Base-by-base conservation (phyloP, 2,797 vertebrate species). In the Emydoidea blandingii region DNA sequence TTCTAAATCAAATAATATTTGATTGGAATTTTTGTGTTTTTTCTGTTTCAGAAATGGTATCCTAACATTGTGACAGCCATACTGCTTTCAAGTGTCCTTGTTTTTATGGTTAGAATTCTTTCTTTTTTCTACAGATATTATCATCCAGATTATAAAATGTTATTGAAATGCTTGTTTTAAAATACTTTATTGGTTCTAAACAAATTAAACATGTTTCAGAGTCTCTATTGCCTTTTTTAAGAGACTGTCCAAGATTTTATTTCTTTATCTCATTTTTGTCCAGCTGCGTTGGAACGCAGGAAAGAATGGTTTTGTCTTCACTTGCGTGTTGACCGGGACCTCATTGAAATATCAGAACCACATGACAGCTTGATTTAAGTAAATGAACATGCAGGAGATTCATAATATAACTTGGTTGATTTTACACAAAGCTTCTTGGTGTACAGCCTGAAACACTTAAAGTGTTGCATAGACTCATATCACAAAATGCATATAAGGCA, bases 241-340 rank as follows among this genome's bases (percentile, higher is more conserved):
- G 23, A 74, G 41, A 44, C 41, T 47, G 72, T 76, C 16, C 14
- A 23, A 3, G 16, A 8, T 29, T 8, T 59, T 4, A 3, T 0
- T 11, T 65, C 57, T n/a, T 0, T 0, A 1, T 1, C 2, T 3
- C 12, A 19, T 74, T 2, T 72, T 41, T 68, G 16, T 34, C 3
- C 4, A 1, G 8, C 1, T 31, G 16, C 2, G 1, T 41, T 25
- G 16, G 53, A 4, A 0, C 0, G 0, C 0, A 5, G 12, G 12
- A 12, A 2, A 5, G 1, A 49, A 44, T 76, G 1, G 34, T 0
- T 0, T 1, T 37, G 47, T 49, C 3, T 6, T 52, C 0, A 2
- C 34, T 37, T 0, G 2, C 5, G 15, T 1, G 44, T 74, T 85
- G 29, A 18, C 41, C 10, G 53, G 31, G 83, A 3, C 19, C 12